Base-by-base conservation (phyloP, 1,140 invertebrate species). In the Bombus picipes region DNA sequence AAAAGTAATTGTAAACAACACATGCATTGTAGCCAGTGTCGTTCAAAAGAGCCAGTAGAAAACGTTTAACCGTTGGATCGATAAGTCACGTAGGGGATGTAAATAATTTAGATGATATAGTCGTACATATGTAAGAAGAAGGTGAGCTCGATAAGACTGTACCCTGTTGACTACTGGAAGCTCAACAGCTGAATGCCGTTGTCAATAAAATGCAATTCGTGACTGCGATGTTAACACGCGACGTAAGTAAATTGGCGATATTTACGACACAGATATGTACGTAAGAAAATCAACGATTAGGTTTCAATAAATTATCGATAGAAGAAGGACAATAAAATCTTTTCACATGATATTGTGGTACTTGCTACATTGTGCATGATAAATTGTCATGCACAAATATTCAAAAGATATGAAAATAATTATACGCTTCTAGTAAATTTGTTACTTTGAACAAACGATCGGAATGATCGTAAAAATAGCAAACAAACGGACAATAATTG, bases 81-180 rank as follows among this genome's bases (percentile, higher is more conserved):
- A 83, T 83, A 83, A 83, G 68, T 83, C 74, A 83, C 74, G 74
- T 39, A 25, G 34, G 47, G 47, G 74, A 66, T 57, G 76, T 83
- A 83, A 78, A 83, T 83, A 83, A 83, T 78, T 57, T 39, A 70
- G 77, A 80, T 57, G 59, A 81, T 66, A 73, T 66, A 41, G 66
- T 32, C 2, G 47, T 53, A 22, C 6, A 43, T 28, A 25, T 34
- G 41, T 37, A 65, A 66, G 57, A 53, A 47, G 34, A 13, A 12
- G 25, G n/a, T 62, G 28, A 47, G 59, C 53, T n/a, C 32, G 47
- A 78, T 73, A 72, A 37, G 57, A n/a, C 22, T 22, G 68, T 39
- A 18, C 62, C 5, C 57, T 65, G 39, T 66, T 65, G 25, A 32
- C 75, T 59, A 32, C 68, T 28, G 62, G 12, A 57, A 66, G 43